Evolutionary conservation across 1,140 invertebrate genomes (phyloP).

Genomic region (Hylyphantes graminicola): DNA sequence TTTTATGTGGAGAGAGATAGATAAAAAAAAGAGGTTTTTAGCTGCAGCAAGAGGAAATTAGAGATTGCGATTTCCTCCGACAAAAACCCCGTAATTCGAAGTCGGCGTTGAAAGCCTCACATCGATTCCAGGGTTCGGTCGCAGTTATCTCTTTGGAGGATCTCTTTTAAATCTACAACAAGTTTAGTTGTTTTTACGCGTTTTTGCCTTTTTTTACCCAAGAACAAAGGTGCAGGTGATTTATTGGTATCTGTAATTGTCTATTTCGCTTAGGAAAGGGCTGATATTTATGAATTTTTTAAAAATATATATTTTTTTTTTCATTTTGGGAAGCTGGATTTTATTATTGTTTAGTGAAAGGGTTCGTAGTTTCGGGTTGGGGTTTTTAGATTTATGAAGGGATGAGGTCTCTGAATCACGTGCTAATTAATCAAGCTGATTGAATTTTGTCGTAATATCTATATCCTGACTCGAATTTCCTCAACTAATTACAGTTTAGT

Average conservation of each 20-base stretch:
- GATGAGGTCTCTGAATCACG: background rate
- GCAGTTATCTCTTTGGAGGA: constrained; percentile 32
- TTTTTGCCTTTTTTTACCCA: background rate
- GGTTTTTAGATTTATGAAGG: too few species aligned
- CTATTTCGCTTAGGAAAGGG: background rate
- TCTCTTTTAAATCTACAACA: constrained; percentile 43
- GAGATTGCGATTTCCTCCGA: constrained; percentile 44
- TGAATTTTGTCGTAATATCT: background rate
- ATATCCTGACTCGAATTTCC: too few species aligned
- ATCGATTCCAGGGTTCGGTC: constrained; percentile 30
- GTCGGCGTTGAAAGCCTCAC: constrained; percentile 5
- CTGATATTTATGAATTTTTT: too few species aligned
- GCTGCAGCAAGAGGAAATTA: constrained; percentile 44
- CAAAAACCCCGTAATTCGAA: constrained; percentile 43
- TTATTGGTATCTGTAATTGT: constrained; percentile 21
- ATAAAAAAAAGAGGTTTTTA: background rate
- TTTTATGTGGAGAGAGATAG: background rate
- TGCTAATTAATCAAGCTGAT: background rate
- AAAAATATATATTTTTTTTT: too few species aligned
- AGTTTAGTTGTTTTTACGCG: background rate
- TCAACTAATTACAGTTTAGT: too few species aligned
- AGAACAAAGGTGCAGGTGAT: background rate
- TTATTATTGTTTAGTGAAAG: too few species aligned
- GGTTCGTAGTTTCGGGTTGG: too few species aligned
- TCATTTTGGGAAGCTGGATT: too few species aligned